These are phyloP conservation scores for Azemiops feae DNA, from an alignment of 2,113 vertebrate genomes.

Conservation along the genomic window DNA sequence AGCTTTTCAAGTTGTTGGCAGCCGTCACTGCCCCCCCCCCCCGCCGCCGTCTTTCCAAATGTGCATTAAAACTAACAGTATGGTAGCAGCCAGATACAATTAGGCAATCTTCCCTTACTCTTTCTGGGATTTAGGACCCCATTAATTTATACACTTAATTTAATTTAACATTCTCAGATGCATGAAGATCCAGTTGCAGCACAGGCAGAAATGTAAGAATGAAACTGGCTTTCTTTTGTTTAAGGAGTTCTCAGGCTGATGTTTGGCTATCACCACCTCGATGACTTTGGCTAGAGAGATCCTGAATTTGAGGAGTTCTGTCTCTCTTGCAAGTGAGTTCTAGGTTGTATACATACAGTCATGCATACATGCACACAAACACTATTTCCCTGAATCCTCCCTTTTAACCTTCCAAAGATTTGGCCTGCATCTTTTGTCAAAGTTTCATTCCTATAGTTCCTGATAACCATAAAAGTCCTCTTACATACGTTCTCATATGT, in stretches of 20 bases:
- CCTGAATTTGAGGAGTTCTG: neutral
- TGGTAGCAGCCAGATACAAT: conserved; percentile 20
- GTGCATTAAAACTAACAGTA: neutral
- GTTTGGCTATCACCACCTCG: neutral
- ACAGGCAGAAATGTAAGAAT: neutral
- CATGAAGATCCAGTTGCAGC: neutral
- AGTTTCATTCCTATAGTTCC: neutral
- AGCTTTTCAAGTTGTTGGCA: conserved; percentile 33
- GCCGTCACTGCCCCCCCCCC: accelerated
- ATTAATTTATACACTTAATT: conserved; percentile 22
- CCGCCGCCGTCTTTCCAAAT: neutral
- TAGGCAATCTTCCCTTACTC: conserved; percentile 12
- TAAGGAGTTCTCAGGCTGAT: neutral
- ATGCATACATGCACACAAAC: neutral
- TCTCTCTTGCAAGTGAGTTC: neutral
- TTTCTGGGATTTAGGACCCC: neutral
- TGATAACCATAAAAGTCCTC: neutral
- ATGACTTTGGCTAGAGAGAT: neutral
- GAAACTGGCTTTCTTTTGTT: neutral
- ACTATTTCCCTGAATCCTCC: neutral
- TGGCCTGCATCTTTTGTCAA: neutral
- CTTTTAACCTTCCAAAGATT: neutral
- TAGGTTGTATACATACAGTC: neutral
- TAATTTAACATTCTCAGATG: conserved; percentile 22
- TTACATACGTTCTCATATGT: neutral